These are phyloP conservation scores for Otis tarda DNA, from an alignment of 2,113 vertebrate genomes.

Conservation along the genomic window DNA sequence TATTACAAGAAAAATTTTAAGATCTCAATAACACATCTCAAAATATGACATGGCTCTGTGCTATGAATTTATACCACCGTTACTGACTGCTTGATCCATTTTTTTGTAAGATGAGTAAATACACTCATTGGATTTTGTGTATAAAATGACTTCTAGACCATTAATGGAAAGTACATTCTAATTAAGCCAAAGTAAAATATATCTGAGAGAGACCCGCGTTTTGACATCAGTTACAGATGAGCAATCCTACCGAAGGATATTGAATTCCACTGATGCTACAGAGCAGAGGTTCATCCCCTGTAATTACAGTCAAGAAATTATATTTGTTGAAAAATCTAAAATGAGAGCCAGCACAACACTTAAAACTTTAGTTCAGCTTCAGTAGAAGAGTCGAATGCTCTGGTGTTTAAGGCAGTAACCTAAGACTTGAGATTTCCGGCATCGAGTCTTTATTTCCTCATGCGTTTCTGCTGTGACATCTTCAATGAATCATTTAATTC, in stretches of 20 bases:
- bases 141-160: not conserved
- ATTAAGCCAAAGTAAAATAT: slow-evolving; percentile 37
- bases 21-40: not conserved
- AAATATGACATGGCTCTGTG: not conserved
- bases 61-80: not conserved
- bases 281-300: slow-evolving; percentile 15
- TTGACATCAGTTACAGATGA: slow-evolving; percentile 43
- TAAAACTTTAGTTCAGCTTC: not conserved
- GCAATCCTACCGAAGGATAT: slow-evolving; percentile 13
- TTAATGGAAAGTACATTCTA: slow-evolving; percentile 29
- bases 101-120: not conserved
- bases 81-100: not conserved
- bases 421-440: not conserved
- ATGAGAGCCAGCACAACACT: not conserved
- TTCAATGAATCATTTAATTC: not conserved
- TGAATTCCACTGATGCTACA: slow-evolving; percentile 21
- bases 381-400: not conserved
- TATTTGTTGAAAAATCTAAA: slow-evolving; percentile 21
- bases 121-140: not conserved
- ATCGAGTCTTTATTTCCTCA: not conserved
- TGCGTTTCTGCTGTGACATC: not conserved
- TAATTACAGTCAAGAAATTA: slow-evolving; percentile 42
- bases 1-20: not conserved
- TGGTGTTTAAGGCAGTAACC: not conserved
- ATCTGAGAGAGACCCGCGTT: not conserved